phyloP scores from a whole-genome alignment of 2,888 invertebrate species.

The Folsomia manolachei region DNA sequence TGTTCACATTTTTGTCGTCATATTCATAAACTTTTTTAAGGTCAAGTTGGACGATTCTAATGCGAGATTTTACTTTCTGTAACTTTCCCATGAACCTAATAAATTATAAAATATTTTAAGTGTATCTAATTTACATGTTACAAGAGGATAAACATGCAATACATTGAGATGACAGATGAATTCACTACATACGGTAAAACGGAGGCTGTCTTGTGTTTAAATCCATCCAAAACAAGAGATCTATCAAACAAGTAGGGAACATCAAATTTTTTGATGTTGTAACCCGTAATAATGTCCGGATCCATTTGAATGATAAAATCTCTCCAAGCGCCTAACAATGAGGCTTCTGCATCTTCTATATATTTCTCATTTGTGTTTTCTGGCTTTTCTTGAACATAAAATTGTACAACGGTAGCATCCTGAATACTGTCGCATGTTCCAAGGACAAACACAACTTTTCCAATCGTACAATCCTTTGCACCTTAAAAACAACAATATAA shows the following conservation, averaged over 20 bases:
- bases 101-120: background rate
- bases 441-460: conserved; percentile 33
- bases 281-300: conserved; percentile 44
- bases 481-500: background rate
- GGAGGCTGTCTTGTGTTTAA: conserved; percentile 7
- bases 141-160: background rate
- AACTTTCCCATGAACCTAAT: conserved; percentile 38
- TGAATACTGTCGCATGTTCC: conserved; percentile 30
- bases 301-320: conserved; percentile 35
- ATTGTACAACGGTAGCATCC: conserved; percentile 31
- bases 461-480: conserved; percentile 3
- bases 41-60: conserved; percentile 26
- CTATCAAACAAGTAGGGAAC: conserved; percentile 38
- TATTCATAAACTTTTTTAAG: conserved; percentile 27
- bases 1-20: conserved; percentile 25
- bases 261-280: conserved; percentile 45
- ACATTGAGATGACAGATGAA: no score
- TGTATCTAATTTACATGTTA: background rate
- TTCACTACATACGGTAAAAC: conserved; percentile 15
- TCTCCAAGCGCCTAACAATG: conserved; percentile 35
- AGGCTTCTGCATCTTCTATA: conserved; percentile 21
- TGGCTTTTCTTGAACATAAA: conserved; percentile 19
- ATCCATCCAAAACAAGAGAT: conserved; percentile 7
- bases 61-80: conserved; percentile 16
- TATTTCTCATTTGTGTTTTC: background rate